Base-by-base conservation (phyloP, 2,797 vertebrate genomes). In the Salarias fasciatus region DNA sequence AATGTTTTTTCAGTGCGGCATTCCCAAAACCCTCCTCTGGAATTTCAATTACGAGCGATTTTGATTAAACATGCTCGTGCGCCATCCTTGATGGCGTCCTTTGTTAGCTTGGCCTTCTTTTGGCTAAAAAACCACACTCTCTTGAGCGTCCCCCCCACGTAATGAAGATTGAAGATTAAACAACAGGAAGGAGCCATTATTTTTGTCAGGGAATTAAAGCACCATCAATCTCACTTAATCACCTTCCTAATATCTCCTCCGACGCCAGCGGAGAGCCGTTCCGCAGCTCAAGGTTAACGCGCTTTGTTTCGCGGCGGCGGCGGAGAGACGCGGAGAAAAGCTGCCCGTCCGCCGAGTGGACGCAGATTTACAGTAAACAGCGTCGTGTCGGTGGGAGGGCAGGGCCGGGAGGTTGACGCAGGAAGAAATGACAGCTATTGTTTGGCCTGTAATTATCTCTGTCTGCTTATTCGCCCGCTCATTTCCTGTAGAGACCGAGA, bases 81-180 rank as follows among this genome's bases (percentile, higher is more conserved):
- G 53, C 29, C 75, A 87, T 84, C 84, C 86, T 87, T 88, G 79
- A 83, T 85, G 61, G 60, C 46, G 69, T 88, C 78, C 84, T 89
- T 91, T 90, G 80, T 89, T 78, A 67, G 42, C 37, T 11, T 11
- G 60, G 79, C 82, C 82, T 89, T 88, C 76, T 72, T 78, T 81
- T 83, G 80, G 74, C 75, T 81, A 56, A 84, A n/a, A 83, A 77
- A 46, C 35, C 75, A 53, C 24, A 49, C 37, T 74, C 85, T 82
- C 78, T 72, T 33, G 70, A 68, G 84, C 81, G 75, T 69, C 81
- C 52, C 81, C 52, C 65, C 35, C 69, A 72, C 73, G 65, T 91
- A 92, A 93, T 93, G 91, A 93, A 91, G 90, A 93, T 91, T 89
- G 89, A 92, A 92, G 90, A 92, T 91, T 88, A 90, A 91, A 91